Evolutionary conservation across 2,113 vertebrate species (phyloP).

Genomic region (Rhabdomys dilectus): DNA sequence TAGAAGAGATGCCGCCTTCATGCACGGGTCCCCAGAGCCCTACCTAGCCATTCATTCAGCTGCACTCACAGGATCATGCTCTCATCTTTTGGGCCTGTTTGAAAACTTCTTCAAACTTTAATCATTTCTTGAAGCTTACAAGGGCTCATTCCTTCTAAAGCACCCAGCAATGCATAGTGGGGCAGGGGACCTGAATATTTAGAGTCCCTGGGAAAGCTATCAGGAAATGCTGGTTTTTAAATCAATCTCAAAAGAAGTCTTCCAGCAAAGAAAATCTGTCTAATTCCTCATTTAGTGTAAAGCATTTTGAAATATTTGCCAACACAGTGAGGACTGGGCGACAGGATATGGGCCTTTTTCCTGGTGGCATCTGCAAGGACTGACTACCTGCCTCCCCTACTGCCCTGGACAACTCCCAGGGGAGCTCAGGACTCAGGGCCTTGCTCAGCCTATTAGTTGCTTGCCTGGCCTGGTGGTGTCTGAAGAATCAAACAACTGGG

Average conservation of each 20-base stretch:
- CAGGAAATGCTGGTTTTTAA: neutral
- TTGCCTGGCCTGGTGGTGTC: too few relatives aligned
- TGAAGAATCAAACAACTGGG: neutral
- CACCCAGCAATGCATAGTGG: neutral
- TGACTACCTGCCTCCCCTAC: neutral
- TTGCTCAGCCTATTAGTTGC: fast-evolving
- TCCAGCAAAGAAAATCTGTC: neutral
- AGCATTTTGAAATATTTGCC: conserved; percentile 45
- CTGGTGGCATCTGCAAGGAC: neutral
- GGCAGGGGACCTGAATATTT: neutral
- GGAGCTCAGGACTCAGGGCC: neutral
- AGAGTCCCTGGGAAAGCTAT: conserved; percentile 39
- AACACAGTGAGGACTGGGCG: neutral
- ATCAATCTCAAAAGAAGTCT: conserved; percentile 20
- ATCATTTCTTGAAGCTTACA: conserved; percentile 41
- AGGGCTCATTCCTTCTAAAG: conserved; percentile 20
- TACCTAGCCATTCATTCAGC: conserved; percentile 1
- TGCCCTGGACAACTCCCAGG: too few relatives aligned
- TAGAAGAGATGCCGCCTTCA: conserved; percentile 37
- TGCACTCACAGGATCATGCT: neutral
- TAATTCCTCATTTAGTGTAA: conserved; percentile 5
- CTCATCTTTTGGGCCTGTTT: neutral
- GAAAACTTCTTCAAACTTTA: neutral
- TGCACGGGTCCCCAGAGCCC: conserved; percentile 25
- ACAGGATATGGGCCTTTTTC: neutral